These are phyloP conservation scores for Diadegma fenestrale DNA, from an alignment of 2,888 invertebrate species.

Conservation along the genomic window DNA sequence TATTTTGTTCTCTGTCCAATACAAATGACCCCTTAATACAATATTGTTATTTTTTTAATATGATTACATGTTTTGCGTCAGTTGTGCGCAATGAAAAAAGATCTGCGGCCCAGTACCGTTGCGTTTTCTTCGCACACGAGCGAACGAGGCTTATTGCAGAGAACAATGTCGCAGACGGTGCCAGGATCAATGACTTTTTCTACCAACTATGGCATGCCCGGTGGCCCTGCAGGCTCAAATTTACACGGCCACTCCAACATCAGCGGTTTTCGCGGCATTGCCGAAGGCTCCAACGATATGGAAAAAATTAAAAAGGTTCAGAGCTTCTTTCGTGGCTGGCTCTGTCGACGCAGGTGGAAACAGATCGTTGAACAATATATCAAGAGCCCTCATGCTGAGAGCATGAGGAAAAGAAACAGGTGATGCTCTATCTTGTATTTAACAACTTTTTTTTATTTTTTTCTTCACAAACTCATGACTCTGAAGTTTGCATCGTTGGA, in stretches of 20 bases:
- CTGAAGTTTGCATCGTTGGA: too few species aligned
- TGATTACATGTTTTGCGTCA: conserved; percentile 82
- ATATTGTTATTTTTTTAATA: conserved; percentile 56
- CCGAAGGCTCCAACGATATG: conserved; percentile 90
- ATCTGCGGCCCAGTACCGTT: conserved; percentile 88
- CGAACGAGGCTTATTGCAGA: conserved; percentile 71
- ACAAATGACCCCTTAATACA: conserved; percentile 37
- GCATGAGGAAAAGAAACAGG: conserved; percentile 96
- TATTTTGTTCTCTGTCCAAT: background rate
- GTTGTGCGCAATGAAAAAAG: conserved; percentile 93
- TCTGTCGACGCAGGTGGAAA: conserved; percentile 96
- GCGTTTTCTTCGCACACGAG: conserved; percentile 72
- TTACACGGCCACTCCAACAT: conserved; percentile 71
- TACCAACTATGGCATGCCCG: conserved; percentile 62
- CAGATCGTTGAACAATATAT: conserved; percentile 98
- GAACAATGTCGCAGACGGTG: conserved; percentile 76
- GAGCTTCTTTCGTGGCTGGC: conserved; percentile 97
- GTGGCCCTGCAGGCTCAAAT: conserved; percentile 66
- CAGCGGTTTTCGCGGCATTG: conserved; percentile 78
- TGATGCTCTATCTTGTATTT: conserved; percentile 77
- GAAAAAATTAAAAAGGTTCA: conserved; percentile 95
- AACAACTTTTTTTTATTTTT: background rate
- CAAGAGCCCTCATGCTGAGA: conserved; percentile 96
- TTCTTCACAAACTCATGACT: too few species aligned
- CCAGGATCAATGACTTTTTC: conserved; percentile 60